Base-by-base conservation (phyloP, 2,797 vertebrate species). In the Sebastiscus tertius region DNA sequence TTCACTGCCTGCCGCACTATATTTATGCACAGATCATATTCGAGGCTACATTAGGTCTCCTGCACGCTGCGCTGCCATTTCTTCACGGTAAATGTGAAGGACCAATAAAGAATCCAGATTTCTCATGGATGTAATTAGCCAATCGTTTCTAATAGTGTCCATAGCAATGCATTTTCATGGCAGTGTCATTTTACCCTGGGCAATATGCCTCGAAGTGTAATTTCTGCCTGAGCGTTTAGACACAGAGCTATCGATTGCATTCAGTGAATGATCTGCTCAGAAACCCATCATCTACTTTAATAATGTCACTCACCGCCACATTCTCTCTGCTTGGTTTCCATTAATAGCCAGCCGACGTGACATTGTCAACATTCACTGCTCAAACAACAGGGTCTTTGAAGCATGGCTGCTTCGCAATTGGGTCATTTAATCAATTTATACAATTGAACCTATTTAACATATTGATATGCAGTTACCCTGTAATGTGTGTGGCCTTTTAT, bases 401-500 rank as follows among this genome's bases (percentile, higher is more conserved):
- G 90, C 90, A 39, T 77, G 76, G 80, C 72, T 54, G 63, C 18
- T 67, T 81, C 36, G 81, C 92, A 81, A 88, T 90, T 76, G 84
- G 91, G 92, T 92, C 90, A 88, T 93, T 92, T 92, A 89, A 94
- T 95, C 92, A 90, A 93, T 93, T 93, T 89, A 91, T 91, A 91
- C 88, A 90, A 93, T 92, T 94, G 92, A 88, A 88, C 88, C 93
- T 94, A 88, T 93, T 94, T 94, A 93, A 93, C 93, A 92, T 93
- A 94, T 94, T 93, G 94, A 95, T 95, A 90, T 90, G 93, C 91
- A 85, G 92, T 94, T 92, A 92, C 84, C 88, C 88, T 84, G 89
- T 88, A 88, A 91, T 86, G 90, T 75, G 86, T 73, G 85, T 89
- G 90, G 93, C 91, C 91, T 92, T 94, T 93, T 86, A 91, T 88